Evolutionary conservation across 2,888 invertebrate species (phyloP).

Genomic region (Xestia ashworthii): DNA sequence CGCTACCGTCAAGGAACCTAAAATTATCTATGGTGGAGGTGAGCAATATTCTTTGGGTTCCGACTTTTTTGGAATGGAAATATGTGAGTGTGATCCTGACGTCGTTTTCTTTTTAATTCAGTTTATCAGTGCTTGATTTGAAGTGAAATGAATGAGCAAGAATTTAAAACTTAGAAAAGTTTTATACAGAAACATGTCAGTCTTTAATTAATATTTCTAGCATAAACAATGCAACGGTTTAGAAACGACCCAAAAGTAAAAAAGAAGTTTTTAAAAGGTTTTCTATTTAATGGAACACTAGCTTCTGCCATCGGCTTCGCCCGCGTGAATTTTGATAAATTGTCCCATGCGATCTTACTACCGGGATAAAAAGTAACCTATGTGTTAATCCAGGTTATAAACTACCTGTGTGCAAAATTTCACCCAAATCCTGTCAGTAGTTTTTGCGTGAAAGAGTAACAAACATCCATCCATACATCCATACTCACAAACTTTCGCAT

Average conservation of each 20-base stretch:
- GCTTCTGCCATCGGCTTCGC: too few species aligned
- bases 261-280: background rate
- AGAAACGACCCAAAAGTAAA: background rate
- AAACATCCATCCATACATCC: too few species aligned
- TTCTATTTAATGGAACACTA: background rate
- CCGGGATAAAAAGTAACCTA: too few species aligned
- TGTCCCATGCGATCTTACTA: too few species aligned
- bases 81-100: background rate
- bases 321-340: too few species aligned
- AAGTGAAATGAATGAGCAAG: background rate
- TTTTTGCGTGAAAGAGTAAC: too few species aligned
- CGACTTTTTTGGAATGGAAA: background rate
- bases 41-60: conserved; percentile 58
- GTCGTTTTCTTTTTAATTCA: background rate
- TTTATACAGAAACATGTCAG: background rate
- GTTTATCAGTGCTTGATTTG: background rate
- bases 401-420: too few species aligned
- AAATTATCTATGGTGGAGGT: conserved; percentile 98
- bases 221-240: too few species aligned
- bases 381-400: too few species aligned
- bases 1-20: conserved; percentile 98
- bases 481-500: too few species aligned
- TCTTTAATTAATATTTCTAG: background rate
- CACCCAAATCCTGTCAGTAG: too few species aligned
- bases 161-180: background rate